phyloP scores from a whole-genome alignment of 2,113 vertebrate species.

The Melanerpes aurifrons region DNA sequence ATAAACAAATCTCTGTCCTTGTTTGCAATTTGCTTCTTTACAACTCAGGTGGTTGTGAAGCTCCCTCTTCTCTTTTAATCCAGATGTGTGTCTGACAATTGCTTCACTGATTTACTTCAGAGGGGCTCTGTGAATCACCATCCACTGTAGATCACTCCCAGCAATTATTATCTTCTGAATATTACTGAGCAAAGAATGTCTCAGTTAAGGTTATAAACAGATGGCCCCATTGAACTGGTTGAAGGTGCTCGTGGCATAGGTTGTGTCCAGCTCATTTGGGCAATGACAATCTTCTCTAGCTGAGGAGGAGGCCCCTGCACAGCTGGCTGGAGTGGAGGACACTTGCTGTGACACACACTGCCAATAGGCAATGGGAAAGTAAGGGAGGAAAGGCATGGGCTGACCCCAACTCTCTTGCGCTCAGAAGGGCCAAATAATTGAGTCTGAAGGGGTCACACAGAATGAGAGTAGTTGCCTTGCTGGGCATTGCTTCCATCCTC shows the following conservation, averaged over 20 bases:
- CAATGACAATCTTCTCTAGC: not conserved
- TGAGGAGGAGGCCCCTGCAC: accelerated
- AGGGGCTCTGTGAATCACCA: not conserved
- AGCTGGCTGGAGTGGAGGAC: not conserved
- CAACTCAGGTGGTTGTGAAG: not conserved
- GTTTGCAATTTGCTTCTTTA: not conserved
- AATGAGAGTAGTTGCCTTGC: not conserved
- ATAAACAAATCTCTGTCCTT: not conserved
- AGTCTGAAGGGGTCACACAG: not conserved
- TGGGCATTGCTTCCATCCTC: not conserved
- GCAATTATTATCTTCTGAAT: not conserved
- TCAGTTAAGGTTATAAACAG: not conserved
- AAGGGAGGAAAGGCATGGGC: accelerated
- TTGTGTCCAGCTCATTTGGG: not conserved
- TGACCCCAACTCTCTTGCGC: not conserved
- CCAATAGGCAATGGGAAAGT: not conserved
- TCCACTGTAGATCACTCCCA: not conserved
- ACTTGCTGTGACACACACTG: not conserved
- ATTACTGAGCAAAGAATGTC: not conserved
- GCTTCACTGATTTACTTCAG: not conserved
- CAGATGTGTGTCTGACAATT: not conserved
- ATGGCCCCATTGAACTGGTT: not conserved
- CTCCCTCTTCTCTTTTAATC: not conserved
- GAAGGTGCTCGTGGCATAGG: not conserved
- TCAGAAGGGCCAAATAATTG: not conserved